Conservation (phyloP, 2,888 invertebrate genomes). For the Silvanus unidentatus region DNA sequence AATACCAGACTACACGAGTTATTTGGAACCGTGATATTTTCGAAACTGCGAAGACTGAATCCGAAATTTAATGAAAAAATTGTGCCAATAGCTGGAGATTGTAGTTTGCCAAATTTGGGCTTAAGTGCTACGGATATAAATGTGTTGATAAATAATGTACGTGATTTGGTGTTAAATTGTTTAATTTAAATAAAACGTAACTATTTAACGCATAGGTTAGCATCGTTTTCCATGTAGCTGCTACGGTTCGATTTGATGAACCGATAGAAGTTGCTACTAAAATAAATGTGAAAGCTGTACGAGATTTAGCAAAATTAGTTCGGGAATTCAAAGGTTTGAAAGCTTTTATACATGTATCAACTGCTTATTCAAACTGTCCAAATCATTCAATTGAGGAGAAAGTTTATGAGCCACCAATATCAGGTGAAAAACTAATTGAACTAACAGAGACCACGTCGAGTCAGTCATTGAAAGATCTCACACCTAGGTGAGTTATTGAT, state of each 20-base stretch:
- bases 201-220: slow-evolving; percentile 37
- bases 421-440: slow-evolving; percentile 46
- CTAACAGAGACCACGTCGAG: slow-evolving; percentile 46
- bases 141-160: slow-evolving; percentile 48
- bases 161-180: no score
- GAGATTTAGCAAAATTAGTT: slow-evolving; percentile 59
- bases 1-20: slow-evolving; percentile 61
- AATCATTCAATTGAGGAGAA: slow-evolving; percentile 48
- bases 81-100: slow-evolving; percentile 54
- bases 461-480: slow-evolving; percentile 50
- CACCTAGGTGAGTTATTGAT: slow-evolving; percentile 51
- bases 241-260: slow-evolving; percentile 65
- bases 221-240: slow-evolving; percentile 55
- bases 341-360: slow-evolving; percentile 55
- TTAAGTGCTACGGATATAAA: slow-evolving; percentile 53
- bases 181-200: no score
- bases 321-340: slow-evolving; percentile 59
- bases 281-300: slow-evolving; percentile 67
- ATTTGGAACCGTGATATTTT: slow-evolving; percentile 61
- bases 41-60: slow-evolving; percentile 49
- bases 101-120: slow-evolving; percentile 55
- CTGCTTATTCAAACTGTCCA: slow-evolving; percentile 53
- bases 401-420: slow-evolving; percentile 51
- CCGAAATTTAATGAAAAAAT: slow-evolving; percentile 60
- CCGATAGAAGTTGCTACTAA: slow-evolving; percentile 64